A percentile compares a stretch with the other conserved stretches of the same genome.
Evolutionary conservation across 2,113 vertebrate species (phyloP).

Genomic region (Brachypteracias leptosomus): DNA sequence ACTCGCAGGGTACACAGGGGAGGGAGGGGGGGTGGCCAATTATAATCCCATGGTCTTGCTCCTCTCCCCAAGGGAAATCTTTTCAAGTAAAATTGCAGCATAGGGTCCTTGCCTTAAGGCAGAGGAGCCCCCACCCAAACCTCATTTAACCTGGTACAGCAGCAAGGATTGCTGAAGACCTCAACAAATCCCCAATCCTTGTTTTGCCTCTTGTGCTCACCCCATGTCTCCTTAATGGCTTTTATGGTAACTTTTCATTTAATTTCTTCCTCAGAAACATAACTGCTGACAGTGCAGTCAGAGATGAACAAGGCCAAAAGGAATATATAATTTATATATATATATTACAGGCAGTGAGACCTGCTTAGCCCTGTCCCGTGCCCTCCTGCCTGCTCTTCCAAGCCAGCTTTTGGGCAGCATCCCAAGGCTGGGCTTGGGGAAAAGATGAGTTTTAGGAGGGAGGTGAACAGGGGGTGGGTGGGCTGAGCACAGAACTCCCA

Average conservation of each 20-base stretch:
- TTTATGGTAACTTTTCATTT: neutral
- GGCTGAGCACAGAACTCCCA: neutral
- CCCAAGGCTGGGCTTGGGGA: neutral
- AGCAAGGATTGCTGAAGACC: fast-evolving
- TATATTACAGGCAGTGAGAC: fast-evolving
- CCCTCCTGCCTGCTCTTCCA: neutral
- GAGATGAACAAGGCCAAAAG: neutral
- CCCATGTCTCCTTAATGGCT: neutral
- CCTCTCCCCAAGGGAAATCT: neutral
- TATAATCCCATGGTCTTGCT: neutral
- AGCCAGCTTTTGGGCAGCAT: neutral
- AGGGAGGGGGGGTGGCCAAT: neutral
- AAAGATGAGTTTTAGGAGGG: neutral
- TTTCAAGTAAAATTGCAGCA: neutral
- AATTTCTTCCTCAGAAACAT: neutral
- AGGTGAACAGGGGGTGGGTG: fast-evolving
- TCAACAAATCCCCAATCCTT: neutral
- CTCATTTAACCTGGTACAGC: neutral
- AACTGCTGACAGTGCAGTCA: neutral
- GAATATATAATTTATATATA: neutral
- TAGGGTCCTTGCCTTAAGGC: neutral
- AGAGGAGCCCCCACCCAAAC: neutral
- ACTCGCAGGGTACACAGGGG: neutral
- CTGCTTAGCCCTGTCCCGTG: neutral
- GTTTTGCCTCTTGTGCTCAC: neutral